These are phyloP conservation scores for Dynastes maya DNA, from an alignment of 2,888 invertebrate genomes.

Conservation along the genomic window DNA sequence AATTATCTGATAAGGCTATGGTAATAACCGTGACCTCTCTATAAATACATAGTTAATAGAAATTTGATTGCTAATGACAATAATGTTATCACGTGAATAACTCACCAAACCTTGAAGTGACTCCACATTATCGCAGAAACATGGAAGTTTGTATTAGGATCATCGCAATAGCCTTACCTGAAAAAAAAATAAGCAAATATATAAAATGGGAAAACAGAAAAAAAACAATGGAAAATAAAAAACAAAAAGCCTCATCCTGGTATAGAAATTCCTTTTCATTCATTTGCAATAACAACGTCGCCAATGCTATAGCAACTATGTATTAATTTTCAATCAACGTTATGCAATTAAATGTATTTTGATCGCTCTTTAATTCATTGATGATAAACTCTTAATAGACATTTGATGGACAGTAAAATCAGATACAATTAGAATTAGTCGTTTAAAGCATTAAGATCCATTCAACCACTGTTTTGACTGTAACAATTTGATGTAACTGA, in stretches of 20 bases:
- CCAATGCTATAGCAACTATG: neutral
- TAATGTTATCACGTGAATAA: neutral
- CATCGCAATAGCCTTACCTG: neutral
- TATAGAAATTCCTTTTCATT: too few relatives aligned
- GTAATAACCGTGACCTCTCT: neutral
- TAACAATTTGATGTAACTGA: too few relatives aligned
- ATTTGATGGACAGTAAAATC: too few relatives aligned
- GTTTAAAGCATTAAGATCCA: too few relatives aligned
- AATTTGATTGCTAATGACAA: neutral
- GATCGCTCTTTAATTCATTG: too few relatives aligned
- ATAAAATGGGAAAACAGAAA: neutral
- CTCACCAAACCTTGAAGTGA: slow-evolving; percentile 7
- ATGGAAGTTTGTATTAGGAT: neutral
- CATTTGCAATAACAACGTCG: too few relatives aligned
- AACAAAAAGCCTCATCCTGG: too few relatives aligned
- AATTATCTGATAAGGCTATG: neutral
- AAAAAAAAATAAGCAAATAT: neutral
- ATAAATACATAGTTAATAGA: neutral
- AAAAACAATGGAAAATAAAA: too few relatives aligned
- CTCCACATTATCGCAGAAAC: neutral
- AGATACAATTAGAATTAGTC: too few relatives aligned
- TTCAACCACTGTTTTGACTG: too few relatives aligned
- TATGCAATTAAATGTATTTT: neutral
- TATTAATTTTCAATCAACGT: neutral
- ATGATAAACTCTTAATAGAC: too few relatives aligned